A percentile compares a stretch with the other conserved stretches of the same genome.
These are phyloP conservation scores for Leptonema lineaticorne DNA, from an alignment of 1,140 invertebrate species.

Conservation along the genomic window DNA sequence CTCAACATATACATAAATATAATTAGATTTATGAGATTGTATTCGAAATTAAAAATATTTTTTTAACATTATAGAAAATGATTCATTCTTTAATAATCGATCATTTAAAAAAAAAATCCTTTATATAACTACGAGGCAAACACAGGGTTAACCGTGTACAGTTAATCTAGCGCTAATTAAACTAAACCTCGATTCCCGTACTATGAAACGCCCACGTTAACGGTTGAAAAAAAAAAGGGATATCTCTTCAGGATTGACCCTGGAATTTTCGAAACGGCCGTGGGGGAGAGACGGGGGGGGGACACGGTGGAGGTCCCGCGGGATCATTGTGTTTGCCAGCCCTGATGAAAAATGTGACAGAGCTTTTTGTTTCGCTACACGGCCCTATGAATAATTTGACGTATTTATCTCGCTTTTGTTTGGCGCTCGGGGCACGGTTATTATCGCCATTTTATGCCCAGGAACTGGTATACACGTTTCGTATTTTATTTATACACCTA, in stretches of 20 bases:
- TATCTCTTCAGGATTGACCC: neutral
- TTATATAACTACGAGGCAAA: no score
- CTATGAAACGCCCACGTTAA: neutral
- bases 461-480: neutral
- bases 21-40: no score
- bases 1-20: no score
- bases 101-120: no score
- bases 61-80: no score
- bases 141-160: neutral
- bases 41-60: no score
- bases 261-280: neutral
- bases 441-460: conserved; percentile 6
- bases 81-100: no score
- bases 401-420: conserved; percentile 34
- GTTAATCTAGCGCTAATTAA: conserved; percentile 16
- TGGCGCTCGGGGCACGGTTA: neutral
- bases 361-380: conserved; percentile 25
- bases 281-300: neutral
- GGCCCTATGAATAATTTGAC: conserved; percentile 30
- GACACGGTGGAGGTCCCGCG: neutral
- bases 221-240: neutral
- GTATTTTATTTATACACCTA: no score
- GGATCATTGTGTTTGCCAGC: conserved; percentile 21
- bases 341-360: conserved; percentile 27
- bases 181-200: neutral